Evolutionary conservation across 2,888 invertebrate genomes (phyloP).

Genomic region (Terebella lapidaria): DNA sequence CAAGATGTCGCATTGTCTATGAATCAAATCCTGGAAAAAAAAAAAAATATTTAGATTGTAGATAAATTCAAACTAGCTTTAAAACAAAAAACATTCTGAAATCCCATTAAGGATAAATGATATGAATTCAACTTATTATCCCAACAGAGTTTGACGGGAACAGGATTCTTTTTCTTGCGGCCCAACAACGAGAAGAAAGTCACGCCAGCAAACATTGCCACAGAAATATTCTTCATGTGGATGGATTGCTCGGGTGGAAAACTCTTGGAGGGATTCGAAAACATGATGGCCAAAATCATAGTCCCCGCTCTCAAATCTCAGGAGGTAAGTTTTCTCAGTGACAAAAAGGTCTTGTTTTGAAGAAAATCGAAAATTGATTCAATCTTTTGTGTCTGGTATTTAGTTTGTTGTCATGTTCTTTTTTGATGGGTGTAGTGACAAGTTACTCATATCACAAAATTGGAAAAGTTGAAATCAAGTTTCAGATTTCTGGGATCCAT

Average conservation of each 20-base stretch:
- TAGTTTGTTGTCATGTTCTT: background rate
- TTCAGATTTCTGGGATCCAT: too few species aligned
- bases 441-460: too few species aligned
- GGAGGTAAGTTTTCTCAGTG: slow-evolving; percentile 41
- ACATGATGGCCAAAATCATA: slow-evolving; percentile 81
- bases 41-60: too few species aligned
- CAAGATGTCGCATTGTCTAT: too few species aligned
- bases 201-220: slow-evolving; percentile 41
- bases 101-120: background rate
- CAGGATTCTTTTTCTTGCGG: slow-evolving; percentile 48
- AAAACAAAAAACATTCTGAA: background rate
- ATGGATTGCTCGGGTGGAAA: slow-evolving; percentile 58
- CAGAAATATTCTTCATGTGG: slow-evolving; percentile 49
- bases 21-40: too few species aligned
- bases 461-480: too few species aligned
- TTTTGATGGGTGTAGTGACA: too few species aligned
- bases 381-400: background rate
- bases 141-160: slow-evolving; percentile 30
- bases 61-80: background rate
- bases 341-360: too few species aligned
- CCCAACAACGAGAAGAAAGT: slow-evolving; percentile 43
- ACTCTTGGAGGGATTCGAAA: slow-evolving; percentile 79
- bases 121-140: background rate
- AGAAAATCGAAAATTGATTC: too few species aligned
- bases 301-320: slow-evolving; percentile 68